A percentile compares a stretch with the other conserved stretches of the same genome.
phyloP scores from a whole-genome alignment of 2,797 vertebrate genomes.

The Prunella strophiata region DNA sequence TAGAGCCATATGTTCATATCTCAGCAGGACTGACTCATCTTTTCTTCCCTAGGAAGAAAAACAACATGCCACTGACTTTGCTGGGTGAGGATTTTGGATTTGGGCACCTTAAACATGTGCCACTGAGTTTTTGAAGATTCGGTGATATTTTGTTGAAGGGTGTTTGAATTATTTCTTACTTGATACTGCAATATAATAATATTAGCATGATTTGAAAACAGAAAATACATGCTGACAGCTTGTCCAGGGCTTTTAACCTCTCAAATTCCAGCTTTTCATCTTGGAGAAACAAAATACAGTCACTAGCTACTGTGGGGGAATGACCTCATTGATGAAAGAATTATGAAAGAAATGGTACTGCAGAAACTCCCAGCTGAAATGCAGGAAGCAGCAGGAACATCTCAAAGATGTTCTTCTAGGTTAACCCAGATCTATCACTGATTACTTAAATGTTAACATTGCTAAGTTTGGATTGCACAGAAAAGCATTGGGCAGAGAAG shows the following conservation, averaged over 20 bases:
- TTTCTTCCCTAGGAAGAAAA: conserved; percentile 6
- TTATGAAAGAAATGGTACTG: neutral
- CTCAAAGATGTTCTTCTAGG: neutral
- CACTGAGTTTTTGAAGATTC: neutral
- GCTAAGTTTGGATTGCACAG: neutral
- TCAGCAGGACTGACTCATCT: conserved; percentile 53
- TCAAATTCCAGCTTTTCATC: conserved; percentile 5
- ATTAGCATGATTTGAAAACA: neutral
- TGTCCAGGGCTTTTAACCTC: neutral
- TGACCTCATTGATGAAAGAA: neutral
- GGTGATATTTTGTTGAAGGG: neutral
- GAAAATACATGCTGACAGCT: neutral
- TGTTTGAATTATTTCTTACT: neutral
- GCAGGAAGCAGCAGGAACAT: neutral
- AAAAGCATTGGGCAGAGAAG: neutral
- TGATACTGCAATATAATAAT: neutral
- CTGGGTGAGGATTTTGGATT: conserved; percentile 14
- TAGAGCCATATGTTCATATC: conserved; percentile 42
- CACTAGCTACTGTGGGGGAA: neutral
- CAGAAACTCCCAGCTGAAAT: neutral
- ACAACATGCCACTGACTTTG: neutral
- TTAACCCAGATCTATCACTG: neutral
- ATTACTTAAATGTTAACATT: neutral
- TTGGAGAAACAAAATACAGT: neutral
- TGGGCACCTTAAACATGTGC: neutral